Evolutionary conservation across 2,888 invertebrate genomes (phyloP).

Genomic region (Spilarctia lutea): DNA sequence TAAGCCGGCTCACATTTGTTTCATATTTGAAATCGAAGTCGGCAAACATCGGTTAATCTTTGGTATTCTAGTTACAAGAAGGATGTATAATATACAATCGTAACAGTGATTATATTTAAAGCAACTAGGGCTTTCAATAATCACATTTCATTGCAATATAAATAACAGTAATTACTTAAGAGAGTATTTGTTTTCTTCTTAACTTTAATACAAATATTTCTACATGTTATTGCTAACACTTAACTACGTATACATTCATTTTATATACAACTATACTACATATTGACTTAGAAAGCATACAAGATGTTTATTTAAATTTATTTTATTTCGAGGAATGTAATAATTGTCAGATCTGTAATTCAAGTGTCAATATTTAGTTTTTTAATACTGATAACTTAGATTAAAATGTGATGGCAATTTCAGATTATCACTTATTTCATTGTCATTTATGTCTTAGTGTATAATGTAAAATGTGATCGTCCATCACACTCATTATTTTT

Average conservation of each 20-base stretch:
- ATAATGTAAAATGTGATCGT: constrained; percentile 39
- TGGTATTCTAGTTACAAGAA: background rate
- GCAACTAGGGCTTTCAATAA: background rate
- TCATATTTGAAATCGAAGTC: background rate
- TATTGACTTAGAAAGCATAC: constrained; percentile 30
- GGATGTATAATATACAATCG: background rate
- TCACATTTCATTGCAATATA: background rate
- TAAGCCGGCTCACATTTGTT: background rate
- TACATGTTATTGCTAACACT: constrained; percentile 45
- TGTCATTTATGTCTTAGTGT: background rate
- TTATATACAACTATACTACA: constrained; percentile 23
- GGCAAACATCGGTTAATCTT: background rate
- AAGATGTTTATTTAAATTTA: constrained; percentile 7
- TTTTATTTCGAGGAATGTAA: constrained; percentile 38
- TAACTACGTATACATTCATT: constrained; percentile 21
- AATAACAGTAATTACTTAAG: constrained; percentile 5
- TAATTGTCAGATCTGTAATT: constrained; percentile 13
- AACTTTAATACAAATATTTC: constrained; percentile 25
- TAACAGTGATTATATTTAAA: background rate
- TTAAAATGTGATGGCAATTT: background rate
- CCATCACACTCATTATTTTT: constrained; percentile 46
- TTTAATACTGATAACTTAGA: constrained; percentile 14
- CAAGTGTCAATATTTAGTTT: background rate
- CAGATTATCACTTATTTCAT: background rate
- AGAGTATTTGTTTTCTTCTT: constrained; percentile 39